phyloP scores from a whole-genome alignment of 2,888 invertebrate genomes.

The Rhagonycha lutea region DNA sequence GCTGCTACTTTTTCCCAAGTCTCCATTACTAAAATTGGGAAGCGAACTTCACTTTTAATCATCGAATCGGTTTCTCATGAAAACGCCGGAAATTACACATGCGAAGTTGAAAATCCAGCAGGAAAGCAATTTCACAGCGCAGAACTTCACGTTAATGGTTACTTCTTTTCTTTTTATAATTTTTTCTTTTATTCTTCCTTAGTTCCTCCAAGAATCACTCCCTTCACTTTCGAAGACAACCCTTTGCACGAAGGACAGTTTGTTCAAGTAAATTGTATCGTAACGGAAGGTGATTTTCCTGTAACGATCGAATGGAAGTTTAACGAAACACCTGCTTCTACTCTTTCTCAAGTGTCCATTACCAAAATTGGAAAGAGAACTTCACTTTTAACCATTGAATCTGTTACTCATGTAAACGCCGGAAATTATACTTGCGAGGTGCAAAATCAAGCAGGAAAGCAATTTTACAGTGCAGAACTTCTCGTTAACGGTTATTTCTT shows the following conservation, averaged over 20 bases:
- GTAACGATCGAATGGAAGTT: constrained; percentile 60
- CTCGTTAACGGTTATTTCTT: constrained; percentile 59
- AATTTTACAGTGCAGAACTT: constrained; percentile 57
- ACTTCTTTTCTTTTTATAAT: constrained; percentile 12
- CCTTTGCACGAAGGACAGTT: constrained; percentile 62
- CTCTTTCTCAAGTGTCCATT: constrained; percentile 42
- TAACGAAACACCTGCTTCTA: constrained; percentile 57
- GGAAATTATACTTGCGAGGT: constrained; percentile 64
- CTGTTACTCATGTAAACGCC: constrained; percentile 65
- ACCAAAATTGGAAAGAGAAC: constrained; percentile 52
- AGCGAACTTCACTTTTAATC: constrained; percentile 62
- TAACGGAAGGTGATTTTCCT: constrained; percentile 59
- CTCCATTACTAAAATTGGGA: constrained; percentile 44
- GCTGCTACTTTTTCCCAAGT: constrained; percentile 43
- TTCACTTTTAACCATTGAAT: constrained; percentile 67
- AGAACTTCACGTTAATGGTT: constrained; percentile 73
- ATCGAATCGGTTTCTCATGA: constrained; percentile 68
- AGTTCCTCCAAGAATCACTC: constrained; percentile 66
- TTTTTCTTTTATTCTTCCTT: constrained; percentile 4
- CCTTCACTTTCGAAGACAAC: constrained; percentile 71
- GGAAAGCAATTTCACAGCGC: constrained; percentile 57
- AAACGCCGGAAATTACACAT: constrained; percentile 65
- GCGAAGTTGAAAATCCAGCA: constrained; percentile 60
- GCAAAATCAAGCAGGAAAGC: constrained; percentile 59
- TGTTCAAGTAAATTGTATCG: constrained; percentile 52